Evolutionary conservation across 2,888 invertebrate species (phyloP).

Genomic region (Balanococcus diminutus): DNA sequence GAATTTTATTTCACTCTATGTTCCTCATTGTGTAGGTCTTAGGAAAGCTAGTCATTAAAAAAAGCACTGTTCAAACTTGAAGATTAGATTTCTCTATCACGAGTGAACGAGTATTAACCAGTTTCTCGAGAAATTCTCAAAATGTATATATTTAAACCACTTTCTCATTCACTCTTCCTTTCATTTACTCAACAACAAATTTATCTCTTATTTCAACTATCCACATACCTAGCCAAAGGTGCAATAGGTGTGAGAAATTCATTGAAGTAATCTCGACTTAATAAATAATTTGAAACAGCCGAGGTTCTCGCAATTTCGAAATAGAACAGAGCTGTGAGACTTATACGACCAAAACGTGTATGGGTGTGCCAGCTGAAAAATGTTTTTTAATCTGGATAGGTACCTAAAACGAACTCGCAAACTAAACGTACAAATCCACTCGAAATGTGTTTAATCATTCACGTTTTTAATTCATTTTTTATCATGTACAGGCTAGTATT

Average conservation of each 20-base stretch:
- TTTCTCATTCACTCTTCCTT: no score
- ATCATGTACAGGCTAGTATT: neutral
- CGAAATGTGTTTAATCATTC: constrained; percentile 20
- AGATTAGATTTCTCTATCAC: no score
- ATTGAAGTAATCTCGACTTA: constrained; percentile 14
- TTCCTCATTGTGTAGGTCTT: no score
- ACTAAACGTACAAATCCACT: neutral
- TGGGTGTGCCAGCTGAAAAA: neutral
- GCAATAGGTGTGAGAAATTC: neutral
- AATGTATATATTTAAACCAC: no score
- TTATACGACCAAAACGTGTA: neutral
- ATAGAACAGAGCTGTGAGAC: neutral
- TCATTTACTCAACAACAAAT: no score
- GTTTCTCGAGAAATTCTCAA: no score
- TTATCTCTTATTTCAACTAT: no score
- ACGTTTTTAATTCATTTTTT: constrained; percentile 23
- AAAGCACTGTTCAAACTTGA: no score
- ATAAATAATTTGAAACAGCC: constrained; percentile 12
- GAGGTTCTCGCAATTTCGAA: neutral
- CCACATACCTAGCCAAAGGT: no score
- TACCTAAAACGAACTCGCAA: neutral
- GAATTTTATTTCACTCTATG: no score
- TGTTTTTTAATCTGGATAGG: constrained; percentile 23
- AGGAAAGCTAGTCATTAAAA: no score
- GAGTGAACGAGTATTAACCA: no score